Conservation (phyloP, 2,113 vertebrate species). For the Hydropotes inermis region DNA sequence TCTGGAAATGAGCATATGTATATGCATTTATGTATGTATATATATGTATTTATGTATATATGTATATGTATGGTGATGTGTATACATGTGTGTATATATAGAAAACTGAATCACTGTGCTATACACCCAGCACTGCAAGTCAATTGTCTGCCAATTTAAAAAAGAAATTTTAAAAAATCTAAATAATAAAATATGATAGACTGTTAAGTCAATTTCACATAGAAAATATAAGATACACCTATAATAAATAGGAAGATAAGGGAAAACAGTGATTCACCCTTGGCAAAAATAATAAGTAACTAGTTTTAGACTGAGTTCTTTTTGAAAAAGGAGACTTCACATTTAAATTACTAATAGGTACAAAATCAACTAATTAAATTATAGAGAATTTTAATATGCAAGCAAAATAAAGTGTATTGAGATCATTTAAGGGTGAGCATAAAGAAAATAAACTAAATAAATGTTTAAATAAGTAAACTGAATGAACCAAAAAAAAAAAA, state of each 20-base stretch:
- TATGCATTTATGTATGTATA: background rate
- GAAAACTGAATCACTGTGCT: background rate
- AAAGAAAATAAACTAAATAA: background rate
- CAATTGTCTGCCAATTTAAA: background rate
- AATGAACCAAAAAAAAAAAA: background rate
- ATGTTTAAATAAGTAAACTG: background rate
- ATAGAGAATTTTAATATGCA: background rate
- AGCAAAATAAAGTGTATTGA: slow-evolving; percentile 20
- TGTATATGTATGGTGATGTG: background rate
- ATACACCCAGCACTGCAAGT: background rate
- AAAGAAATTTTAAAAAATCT: background rate
- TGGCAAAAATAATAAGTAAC: background rate
- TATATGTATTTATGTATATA: background rate
- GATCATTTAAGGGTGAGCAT: background rate
- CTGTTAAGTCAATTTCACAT: background rate
- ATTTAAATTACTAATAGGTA: background rate
- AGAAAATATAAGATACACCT: background rate
- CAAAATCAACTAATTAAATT: background rate
- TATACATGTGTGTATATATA: background rate
- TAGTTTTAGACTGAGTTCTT: background rate
- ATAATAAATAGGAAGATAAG: background rate
- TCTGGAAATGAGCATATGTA: background rate
- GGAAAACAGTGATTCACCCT: background rate
- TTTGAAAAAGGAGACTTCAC: background rate
- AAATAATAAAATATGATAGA: background rate